Conservation (phyloP, 1,140 invertebrate genomes). For the Asobara japonica region DNA sequence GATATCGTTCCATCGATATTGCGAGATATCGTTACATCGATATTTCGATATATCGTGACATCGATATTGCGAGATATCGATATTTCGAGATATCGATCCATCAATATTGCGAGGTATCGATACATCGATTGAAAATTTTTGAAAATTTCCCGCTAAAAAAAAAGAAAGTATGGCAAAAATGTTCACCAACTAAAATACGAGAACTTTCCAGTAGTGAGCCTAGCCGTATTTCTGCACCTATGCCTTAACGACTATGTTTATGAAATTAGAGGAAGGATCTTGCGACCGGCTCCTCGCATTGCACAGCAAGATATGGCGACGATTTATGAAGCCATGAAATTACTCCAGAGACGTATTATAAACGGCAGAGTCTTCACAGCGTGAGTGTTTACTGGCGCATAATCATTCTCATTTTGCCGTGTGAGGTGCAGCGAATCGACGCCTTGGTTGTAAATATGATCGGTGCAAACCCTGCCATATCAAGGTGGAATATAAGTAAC, state of each 20-base stretch:
- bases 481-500: slow-evolving; percentile 10
- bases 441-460: slow-evolving; percentile 22
- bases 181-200: background rate
- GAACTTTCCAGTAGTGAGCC: background rate
- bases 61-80: no score
- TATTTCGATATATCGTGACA: no score
- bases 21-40: no score
- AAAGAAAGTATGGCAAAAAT: background rate
- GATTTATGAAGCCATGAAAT: slow-evolving; percentile 32
- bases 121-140: no score
- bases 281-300: background rate
- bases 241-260: slow-evolving; percentile 26
- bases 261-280: slow-evolving; percentile 26
- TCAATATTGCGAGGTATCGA: no score
- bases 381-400: slow-evolving; percentile 26
- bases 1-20: no score
- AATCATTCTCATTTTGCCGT: slow-evolving; percentile 12
- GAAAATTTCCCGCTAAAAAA: background rate
- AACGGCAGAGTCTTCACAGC: slow-evolving; percentile 12
- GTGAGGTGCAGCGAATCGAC: slow-evolving; percentile 16
- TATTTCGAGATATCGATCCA: no score
- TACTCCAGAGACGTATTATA: slow-evolving; percentile 19
- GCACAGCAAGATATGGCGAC: background rate
- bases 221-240: background rate
- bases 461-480: background rate